These are phyloP conservation scores for Pristionchus entomophagus DNA, from an alignment of 2,888 invertebrate genomes.

Conservation along the genomic window DNA sequence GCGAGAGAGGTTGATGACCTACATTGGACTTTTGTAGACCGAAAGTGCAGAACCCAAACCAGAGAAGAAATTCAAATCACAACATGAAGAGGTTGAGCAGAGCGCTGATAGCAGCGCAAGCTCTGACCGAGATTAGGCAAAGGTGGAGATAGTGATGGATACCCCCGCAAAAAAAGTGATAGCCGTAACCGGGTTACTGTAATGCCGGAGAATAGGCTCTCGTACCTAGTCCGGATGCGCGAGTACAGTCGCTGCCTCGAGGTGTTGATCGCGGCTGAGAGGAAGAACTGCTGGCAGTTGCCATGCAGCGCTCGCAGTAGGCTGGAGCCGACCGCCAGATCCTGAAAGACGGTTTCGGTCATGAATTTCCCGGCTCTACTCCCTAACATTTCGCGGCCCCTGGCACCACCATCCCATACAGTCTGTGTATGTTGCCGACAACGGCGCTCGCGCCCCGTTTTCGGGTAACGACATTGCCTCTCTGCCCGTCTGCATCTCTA, in stretches of 20 bases:
- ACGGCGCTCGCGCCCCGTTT: background rate
- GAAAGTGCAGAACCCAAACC: background rate
- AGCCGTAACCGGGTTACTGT: conserved; percentile 41
- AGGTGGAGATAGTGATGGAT: background rate
- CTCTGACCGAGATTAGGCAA: conserved; percentile 1
- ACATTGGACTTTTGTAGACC: background rate
- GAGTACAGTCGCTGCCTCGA: conserved; percentile 62
- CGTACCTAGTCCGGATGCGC: conserved; percentile 51
- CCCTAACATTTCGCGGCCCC: background rate
- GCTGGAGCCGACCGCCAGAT: conserved; percentile 49
- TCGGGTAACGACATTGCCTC: conserved; percentile 38
- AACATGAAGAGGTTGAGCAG: background rate
- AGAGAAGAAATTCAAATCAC: background rate
- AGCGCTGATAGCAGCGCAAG: background rate
- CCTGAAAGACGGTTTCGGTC: conserved; percentile 46
- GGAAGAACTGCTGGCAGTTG: conserved; percentile 61
- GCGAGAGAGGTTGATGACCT: conserved; percentile 18
- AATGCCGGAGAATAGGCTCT: background rate
- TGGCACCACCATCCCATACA: background rate
- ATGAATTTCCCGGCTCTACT: background rate
- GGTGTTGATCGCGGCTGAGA: conserved; percentile 64
- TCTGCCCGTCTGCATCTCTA: background rate
- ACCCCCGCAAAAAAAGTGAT: background rate
- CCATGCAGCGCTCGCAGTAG: conserved; percentile 56
- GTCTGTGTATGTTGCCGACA: background rate